phyloP scores from a whole-genome alignment of 1,140 invertebrate species.

The Hormaphis cornu region DNA sequence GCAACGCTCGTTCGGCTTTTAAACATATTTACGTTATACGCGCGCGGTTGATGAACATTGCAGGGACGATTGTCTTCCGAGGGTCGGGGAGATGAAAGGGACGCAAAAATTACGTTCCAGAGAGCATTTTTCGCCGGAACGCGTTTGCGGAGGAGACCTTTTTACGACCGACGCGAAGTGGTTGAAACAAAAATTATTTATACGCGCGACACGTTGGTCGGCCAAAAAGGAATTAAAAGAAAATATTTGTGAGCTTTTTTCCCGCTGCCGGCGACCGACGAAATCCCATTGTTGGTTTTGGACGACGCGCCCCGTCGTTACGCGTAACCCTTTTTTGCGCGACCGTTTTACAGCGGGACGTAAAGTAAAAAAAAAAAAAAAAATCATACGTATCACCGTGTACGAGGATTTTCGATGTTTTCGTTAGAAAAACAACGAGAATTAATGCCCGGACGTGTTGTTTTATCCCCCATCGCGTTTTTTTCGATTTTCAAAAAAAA shows the following conservation, averaged over 20 bases:
- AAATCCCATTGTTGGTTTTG: constrained; percentile 11
- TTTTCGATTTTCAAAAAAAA: too few relatives aligned
- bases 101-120: neutral
- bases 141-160: neutral
- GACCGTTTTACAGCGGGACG: neutral
- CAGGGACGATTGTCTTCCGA: neutral
- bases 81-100: neutral
- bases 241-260: neutral
- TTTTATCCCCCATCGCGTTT: too few relatives aligned
- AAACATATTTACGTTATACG: neutral
- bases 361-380: too few relatives aligned
- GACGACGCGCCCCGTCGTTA: neutral
- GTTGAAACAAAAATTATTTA: neutral
- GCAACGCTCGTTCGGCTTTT: neutral
- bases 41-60: neutral
- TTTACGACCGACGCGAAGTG: neutral
- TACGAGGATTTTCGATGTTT: neutral
- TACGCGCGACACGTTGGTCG: neutral
- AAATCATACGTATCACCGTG: neutral
- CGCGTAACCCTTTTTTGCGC: neutral
- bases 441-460: too few relatives aligned
- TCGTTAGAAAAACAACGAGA: neutral
- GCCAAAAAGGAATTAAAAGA: constrained; percentile 10
- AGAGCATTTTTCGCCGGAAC: neutral
- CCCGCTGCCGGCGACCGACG: neutral